These are phyloP conservation scores for Xyrichtys novacula DNA, from an alignment of 2,797 vertebrate genomes.

Conservation along the genomic window DNA sequence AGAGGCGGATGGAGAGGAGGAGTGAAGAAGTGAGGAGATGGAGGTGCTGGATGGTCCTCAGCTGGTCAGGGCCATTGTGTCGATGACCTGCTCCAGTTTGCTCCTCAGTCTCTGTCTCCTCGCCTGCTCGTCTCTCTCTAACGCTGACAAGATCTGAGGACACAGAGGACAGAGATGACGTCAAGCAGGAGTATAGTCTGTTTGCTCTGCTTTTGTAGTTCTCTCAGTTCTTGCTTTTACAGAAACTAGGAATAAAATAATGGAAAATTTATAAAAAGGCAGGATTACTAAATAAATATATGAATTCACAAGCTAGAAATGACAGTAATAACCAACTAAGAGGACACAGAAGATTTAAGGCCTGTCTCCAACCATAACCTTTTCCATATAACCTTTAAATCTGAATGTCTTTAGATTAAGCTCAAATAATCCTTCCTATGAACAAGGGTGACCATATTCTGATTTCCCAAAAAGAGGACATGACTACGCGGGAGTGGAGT, in stretches of 20 bases:
- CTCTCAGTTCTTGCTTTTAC: neutral
- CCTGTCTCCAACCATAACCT: neutral
- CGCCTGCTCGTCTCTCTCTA: constrained; percentile 97
- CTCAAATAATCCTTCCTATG: no score
- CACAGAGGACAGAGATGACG: constrained; percentile 7
- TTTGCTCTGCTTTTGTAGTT: no score
- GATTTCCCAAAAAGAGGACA: no score
- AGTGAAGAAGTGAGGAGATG: constrained; percentile 59
- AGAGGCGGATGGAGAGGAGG: constrained; percentile 68
- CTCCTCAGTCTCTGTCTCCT: constrained; percentile 95
- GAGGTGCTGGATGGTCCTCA: constrained; percentile 82
- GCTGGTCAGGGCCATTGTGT: constrained; percentile 98
- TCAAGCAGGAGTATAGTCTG: constrained; percentile 2
- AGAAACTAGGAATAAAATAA: neutral
- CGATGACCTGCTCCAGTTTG: constrained; percentile 98
- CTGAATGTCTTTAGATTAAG: no score
- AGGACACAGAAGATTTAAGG: neutral
- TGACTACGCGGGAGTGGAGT: no score
- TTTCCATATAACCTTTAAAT: neutral
- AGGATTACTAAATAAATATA: no score
- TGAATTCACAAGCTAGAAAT: no score
- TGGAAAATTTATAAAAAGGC: no score
- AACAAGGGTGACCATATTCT: no score
- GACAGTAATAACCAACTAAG: no score
- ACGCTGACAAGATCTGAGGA: constrained; percentile 92